These are phyloP conservation scores for Xenops minutus DNA, from an alignment of 2,797 vertebrate genomes.

Conservation along the genomic window DNA sequence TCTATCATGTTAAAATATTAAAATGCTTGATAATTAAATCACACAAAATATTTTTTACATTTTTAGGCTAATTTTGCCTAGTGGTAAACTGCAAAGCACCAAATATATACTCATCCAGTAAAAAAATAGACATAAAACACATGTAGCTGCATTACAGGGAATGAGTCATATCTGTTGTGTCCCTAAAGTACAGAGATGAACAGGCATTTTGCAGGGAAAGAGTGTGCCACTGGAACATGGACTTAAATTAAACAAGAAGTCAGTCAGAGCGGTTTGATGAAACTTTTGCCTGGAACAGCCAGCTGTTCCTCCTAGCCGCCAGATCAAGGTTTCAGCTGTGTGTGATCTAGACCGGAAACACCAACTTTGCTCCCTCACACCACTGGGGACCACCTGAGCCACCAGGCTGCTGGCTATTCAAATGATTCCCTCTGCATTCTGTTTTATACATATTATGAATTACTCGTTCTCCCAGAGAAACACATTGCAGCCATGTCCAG, in stretches of 20 bases:
- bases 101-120: neutral
- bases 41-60: neutral
- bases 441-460: neutral
- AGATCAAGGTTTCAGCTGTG: neutral
- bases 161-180: neutral
- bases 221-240: neutral
- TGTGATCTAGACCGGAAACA: neutral
- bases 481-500: neutral
- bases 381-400: neutral
- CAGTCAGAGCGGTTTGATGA: neutral
- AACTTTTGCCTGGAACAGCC: neutral
- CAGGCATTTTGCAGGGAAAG: neutral
- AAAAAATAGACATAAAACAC: neutral
- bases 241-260: neutral
- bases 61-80: neutral
- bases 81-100: neutral
- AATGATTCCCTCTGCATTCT: neutral
- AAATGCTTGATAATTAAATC: neutral
- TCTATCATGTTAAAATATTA: neutral
- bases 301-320: neutral
- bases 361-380: neutral
- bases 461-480: neutral
- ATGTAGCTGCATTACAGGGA: neutral
- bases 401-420: neutral
- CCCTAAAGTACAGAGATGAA: neutral